Percentiles rank a stretch among this genome's conserved stretches.
Evolutionary conservation across 2,888 invertebrate genomes (phyloP).

Genomic region (Aleiodes alternator): DNA sequence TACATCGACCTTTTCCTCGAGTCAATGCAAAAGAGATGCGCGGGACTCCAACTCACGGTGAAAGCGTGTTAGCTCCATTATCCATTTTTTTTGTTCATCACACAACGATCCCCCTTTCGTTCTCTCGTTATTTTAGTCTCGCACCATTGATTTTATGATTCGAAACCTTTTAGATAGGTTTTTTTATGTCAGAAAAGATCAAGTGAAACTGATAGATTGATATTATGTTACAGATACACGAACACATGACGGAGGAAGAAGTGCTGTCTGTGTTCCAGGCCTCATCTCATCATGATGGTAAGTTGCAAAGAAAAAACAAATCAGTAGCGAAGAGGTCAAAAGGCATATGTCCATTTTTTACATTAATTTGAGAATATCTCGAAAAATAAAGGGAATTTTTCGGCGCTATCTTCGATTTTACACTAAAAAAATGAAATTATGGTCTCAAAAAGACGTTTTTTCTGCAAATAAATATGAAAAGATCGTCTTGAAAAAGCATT

Average conservation of each 20-base stretch:
- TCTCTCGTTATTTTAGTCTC: not conserved
- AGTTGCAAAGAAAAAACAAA: slow-evolving; percentile 56
- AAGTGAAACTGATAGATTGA: slow-evolving; percentile 29
- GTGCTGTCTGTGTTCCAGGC: slow-evolving; percentile 90
- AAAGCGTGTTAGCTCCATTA: slow-evolving; percentile 38
- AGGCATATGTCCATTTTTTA: not conserved
- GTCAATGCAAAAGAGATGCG: slow-evolving; percentile 23
- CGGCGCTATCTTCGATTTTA: too few species aligned
- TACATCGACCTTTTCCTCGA: slow-evolving; percentile 41
- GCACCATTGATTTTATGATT: slow-evolving; percentile 11
- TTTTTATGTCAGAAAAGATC: not conserved
- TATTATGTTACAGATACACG: slow-evolving; percentile 86
- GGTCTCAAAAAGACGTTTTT: not conserved
- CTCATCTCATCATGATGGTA: slow-evolving; percentile 81
- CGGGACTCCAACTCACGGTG: slow-evolving; percentile 12
- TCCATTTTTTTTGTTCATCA: not conserved
- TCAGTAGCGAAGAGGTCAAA: not conserved
- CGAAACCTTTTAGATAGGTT: not conserved
- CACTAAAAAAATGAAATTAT: too few species aligned
- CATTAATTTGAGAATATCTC: not conserved
- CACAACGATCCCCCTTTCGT: slow-evolving; percentile 14
- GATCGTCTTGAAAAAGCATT: too few species aligned
- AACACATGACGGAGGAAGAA: slow-evolving; percentile 91
- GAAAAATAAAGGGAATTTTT: not conserved
- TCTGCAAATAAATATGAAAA: not conserved